Percentiles rank a stretch among this genome's conserved stretches.
Conservation (phyloP, 2,888 invertebrate genomes). For the Phalera bucephala region DNA sequence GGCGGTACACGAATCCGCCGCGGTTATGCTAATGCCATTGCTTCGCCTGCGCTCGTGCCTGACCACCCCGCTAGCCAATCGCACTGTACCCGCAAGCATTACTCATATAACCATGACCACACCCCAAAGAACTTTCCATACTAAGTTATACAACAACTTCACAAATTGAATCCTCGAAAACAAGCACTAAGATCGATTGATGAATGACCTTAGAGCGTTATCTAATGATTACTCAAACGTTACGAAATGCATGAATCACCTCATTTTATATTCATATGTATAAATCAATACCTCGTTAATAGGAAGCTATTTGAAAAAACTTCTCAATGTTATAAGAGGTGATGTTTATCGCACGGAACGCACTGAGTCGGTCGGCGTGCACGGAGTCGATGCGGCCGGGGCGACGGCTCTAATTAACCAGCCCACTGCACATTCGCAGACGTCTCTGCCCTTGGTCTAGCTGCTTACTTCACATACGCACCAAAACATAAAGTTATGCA, state of each 20-base stretch:
- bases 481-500: conserved; percentile 27
- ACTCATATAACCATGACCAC: conserved; percentile 32
- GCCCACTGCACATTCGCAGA: conserved; percentile 41
- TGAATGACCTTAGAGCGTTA: conserved; percentile 21
- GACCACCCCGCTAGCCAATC: conserved; percentile 55
- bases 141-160: conserved; percentile 1
- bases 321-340: conserved; percentile 10
- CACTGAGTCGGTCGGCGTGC: conserved; percentile 13
- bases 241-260: conserved; percentile 20
- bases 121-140: conserved; percentile 16
- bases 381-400: too few relatives aligned
- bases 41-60: conserved; percentile 34
- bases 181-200: conserved; percentile 6
- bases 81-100: conserved; percentile 40
- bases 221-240: conserved; percentile 24
- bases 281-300: conserved; percentile 9
- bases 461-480: conserved; percentile 40
- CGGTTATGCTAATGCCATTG: conserved; percentile 67
- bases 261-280: conserved; percentile 6
- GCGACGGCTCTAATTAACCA: conserved; percentile 48
- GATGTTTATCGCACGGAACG: conserved; percentile 25
- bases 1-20: conserved; percentile 49
- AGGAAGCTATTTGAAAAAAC: conserved; percentile 4
- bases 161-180: conserved; percentile 10
- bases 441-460: conserved; percentile 48